Conservation (phyloP, 2,113 vertebrate genomes). For the Columbina picui region DNA sequence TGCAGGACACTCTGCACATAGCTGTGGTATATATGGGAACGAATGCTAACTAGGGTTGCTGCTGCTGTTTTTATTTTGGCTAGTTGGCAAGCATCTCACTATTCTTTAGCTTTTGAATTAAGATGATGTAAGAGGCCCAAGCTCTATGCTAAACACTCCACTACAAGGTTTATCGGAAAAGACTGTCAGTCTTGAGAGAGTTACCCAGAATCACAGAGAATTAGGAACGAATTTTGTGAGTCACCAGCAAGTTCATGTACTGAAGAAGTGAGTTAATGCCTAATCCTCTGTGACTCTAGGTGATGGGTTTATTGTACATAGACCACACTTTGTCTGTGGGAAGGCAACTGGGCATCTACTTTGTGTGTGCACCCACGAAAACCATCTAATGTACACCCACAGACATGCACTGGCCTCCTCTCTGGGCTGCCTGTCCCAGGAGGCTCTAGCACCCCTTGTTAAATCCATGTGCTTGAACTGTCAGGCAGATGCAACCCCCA, state of each 20-base stretch:
- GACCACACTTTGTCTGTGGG: fast-evolving
- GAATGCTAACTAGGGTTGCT: not conserved
- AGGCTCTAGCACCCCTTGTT: not conserved
- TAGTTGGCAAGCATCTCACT: constrained; percentile 4
- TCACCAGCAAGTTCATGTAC: not conserved
- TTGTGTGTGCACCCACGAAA: fast-evolving
- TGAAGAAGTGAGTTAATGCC: not conserved
- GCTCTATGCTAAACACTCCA: not conserved
- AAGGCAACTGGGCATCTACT: not conserved
- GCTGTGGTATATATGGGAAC: constrained; percentile 16
- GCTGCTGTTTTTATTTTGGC: constrained; percentile 50
- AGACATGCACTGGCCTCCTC: not conserved
- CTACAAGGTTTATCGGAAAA: constrained; percentile 17
- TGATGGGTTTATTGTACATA: not conserved
- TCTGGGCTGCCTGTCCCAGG: not conserved
- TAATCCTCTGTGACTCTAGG: not conserved
- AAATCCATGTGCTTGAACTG: not conserved
- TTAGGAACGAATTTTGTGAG: not conserved
- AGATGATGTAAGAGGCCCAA: constrained; percentile 36
- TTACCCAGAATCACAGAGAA: not conserved
- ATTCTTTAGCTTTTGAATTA: constrained; percentile 64
- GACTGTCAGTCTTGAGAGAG: not conserved
- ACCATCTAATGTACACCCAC: fast-evolving
- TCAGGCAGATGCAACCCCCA: not conserved
- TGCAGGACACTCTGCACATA: not conserved